These are phyloP conservation scores for Poeciliopsis prolifica DNA, from an alignment of 2,113 vertebrate species.

Conservation along the genomic window DNA sequence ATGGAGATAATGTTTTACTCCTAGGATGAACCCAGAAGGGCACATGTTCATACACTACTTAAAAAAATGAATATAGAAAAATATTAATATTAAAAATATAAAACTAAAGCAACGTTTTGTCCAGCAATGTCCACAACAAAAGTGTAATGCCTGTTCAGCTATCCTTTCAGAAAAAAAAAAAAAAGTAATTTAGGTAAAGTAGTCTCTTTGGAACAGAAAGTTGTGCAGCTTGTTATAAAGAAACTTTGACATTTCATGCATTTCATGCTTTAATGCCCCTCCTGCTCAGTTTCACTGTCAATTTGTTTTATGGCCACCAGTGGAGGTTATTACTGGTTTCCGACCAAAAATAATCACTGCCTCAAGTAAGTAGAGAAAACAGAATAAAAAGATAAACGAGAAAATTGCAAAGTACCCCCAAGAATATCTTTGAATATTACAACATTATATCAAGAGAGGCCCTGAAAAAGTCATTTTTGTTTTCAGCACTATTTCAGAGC, in stretches of 20 bases:
- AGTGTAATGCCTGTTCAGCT: neutral
- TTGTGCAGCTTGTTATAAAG: neutral
- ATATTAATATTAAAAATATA: neutral
- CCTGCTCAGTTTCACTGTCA: conserved; percentile 9
- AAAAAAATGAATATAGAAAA: no score
- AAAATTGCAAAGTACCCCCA: neutral
- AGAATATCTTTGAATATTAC: conserved; percentile 12
- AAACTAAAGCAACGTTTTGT: neutral
- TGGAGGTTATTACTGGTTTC: conserved; percentile 36
- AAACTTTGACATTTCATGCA: neutral
- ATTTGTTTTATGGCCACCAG: conserved; percentile 47
- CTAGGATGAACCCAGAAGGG: neutral
- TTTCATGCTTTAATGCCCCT: conserved; percentile 7
- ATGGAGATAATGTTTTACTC: neutral
- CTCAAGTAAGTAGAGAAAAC: conserved; percentile 30
- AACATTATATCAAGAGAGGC: conserved; percentile 19
- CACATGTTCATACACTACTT: neutral
- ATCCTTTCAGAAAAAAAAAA: neutral
- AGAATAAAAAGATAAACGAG: neutral
- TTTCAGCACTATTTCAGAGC: neutral
- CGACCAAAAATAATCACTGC: conserved; percentile 19
- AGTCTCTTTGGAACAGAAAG: neutral
- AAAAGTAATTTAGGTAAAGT: neutral
- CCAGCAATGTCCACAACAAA: neutral
- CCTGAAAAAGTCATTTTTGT: neutral